phyloP scores from a whole-genome alignment of 2,888 invertebrate species.

The Nomada ferruginata region DNA sequence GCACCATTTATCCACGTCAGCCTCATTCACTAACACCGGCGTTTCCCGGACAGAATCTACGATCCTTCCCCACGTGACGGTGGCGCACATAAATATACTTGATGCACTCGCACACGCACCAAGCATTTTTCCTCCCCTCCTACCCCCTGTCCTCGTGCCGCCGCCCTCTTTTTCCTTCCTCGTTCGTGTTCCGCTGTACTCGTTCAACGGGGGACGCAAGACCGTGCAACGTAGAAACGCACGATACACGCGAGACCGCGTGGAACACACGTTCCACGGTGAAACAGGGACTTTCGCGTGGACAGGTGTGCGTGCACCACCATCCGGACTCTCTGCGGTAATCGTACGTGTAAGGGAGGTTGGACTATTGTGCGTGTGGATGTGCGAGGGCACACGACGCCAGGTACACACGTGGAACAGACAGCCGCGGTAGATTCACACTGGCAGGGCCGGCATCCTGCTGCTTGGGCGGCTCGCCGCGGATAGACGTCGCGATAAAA shows the following conservation, averaged over 20 bases:
- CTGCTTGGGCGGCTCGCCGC: conserved; percentile 76
- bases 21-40: conserved; percentile 79
- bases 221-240: conserved; percentile 48
- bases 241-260: conserved; percentile 58
- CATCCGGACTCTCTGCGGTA: neutral
- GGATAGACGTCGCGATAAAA: conserved; percentile 82
- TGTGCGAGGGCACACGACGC: conserved; percentile 10
- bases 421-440: conserved; percentile 68
- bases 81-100: conserved; percentile 71
- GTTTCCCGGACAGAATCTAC: conserved; percentile 68
- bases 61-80: conserved; percentile 74
- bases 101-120: conserved; percentile 68
- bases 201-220: conserved; percentile 44
- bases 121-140: conserved; percentile 24
- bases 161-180: conserved; percentile 9
- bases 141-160: conserved; percentile 17
- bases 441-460: conserved; percentile 75
- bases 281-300: conserved; percentile 33
- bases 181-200: neutral
- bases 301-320: conserved; percentile 43
- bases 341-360: neutral
- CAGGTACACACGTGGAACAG: conserved; percentile 45
- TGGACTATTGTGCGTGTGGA: conserved; percentile 11
- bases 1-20: conserved; percentile 83
- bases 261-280: conserved; percentile 60